phyloP scores from a whole-genome alignment of 2,888 invertebrate genomes.

The Liposcelis brunnea region DNA sequence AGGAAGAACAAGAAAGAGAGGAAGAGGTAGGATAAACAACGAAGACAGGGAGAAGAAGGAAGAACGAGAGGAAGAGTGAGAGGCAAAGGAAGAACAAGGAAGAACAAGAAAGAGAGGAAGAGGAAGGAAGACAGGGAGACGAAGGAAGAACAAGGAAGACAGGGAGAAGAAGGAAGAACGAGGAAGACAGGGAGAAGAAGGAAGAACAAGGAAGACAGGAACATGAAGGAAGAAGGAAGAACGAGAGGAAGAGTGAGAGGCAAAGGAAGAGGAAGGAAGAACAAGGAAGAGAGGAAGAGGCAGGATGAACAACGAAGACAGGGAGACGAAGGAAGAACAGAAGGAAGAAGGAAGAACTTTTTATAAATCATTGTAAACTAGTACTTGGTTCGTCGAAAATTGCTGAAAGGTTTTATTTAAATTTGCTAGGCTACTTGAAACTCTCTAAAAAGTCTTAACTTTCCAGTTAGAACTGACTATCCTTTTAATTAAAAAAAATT shows the following conservation, averaged over 20 bases:
- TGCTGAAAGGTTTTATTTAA: too few relatives aligned
- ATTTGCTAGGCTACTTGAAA: too few relatives aligned
- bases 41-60: constrained; percentile 5
- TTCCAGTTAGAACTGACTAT: too few relatives aligned
- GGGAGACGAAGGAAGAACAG: too few relatives aligned
- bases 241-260: background rate
- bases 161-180: constrained; percentile 7
- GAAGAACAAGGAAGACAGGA: too few relatives aligned
- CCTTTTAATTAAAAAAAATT: too few relatives aligned
- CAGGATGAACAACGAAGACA: constrained; percentile 1
- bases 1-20: background rate
- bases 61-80: too few relatives aligned
- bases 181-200: constrained; percentile 1
- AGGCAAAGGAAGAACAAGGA: constrained; percentile 8
- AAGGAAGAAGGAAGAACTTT: constrained; percentile 5
- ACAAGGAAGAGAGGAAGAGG: background rate
- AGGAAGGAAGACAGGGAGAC: background rate
- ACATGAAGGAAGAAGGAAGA: constrained; percentile 7
- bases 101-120: constrained; percentile 1
- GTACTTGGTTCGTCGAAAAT: too few relatives aligned
- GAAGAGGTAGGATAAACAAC: background rate
- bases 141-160: too few relatives aligned
- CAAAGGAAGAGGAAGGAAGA: constrained; percentile 3
- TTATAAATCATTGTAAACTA: too few relatives aligned
- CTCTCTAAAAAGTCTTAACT: too few relatives aligned